Evolutionary conservation across 2,113 vertebrate genomes (phyloP), one percentile per base, ranked within the genome.

Genomic region (Cheilinus undulatus): DNA sequence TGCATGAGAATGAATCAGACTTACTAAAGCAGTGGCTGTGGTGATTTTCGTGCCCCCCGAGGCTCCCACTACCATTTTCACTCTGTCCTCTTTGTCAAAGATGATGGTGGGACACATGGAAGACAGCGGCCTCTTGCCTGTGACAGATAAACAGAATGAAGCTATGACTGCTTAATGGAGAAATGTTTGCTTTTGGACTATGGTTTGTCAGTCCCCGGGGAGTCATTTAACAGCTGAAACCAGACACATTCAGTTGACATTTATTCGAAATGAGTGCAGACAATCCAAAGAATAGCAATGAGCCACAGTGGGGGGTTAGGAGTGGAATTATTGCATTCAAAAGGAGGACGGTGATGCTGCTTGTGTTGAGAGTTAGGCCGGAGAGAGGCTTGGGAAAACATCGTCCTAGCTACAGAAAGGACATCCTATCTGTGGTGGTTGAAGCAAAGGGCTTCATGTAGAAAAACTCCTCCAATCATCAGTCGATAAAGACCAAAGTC

Each of bases 1-100:
- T 19, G 26, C 11, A 20, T 32, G 58, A 40, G 14, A 71, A 58
- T 54, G 9, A 65, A 17, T 43, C 64, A 14, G n/a, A 81, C 86
- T 10, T 92, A 99, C 97, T 92, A 97, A 88, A 3, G 97, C 97
- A 0, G 94, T 96, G 13, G 96, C 94, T 13, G 96, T 99, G 42
- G 97, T 97, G 91, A 99, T 99, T 83, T 95, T 96, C 0, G 96
- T 96, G 53, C 97, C 97, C 26, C 98, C 97, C 0, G 97, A 95
- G 2, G 96, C 97, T 46, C 97, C 97, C 1, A 98, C 96, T 61
- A 98, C 96, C 97, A 99, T 96, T 84, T 38, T 95, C 65, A 98
- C 95, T 76, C 63, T 93, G 85, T 95, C 95, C 0, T 91, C 86
- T 88, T 92, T 93, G 87, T 95, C 96, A 87, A 97, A 93, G 61